Evolutionary conservation across 2,888 invertebrate species (phyloP).

Genomic region (Heliconius cydno): DNA sequence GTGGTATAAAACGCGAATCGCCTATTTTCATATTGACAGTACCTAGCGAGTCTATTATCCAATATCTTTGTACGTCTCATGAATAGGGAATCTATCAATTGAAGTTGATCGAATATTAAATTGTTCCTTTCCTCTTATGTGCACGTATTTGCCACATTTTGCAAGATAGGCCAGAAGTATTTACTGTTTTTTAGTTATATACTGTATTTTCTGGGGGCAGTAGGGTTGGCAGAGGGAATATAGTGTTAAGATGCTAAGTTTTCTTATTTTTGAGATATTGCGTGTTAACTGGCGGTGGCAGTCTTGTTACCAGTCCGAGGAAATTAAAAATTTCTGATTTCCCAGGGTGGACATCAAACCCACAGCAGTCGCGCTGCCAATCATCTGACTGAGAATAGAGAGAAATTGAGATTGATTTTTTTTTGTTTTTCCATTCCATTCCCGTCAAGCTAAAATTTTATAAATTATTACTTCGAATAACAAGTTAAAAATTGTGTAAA

Average conservation of each 20-base stretch:
- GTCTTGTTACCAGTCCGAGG: not conserved
- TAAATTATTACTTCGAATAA: too few species aligned
- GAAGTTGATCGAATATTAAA: constrained; percentile 31
- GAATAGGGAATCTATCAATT: constrained; percentile 36
- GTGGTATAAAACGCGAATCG: constrained; percentile 12
- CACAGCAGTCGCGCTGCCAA: too few species aligned
- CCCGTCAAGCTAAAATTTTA: too few species aligned
- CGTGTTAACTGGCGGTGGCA: not conserved
- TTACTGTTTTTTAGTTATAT: too few species aligned
- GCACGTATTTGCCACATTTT: not conserved
- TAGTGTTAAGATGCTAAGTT: not conserved
- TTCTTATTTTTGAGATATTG: not conserved
- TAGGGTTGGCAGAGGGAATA: not conserved
- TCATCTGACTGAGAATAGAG: too few species aligned
- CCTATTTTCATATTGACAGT: constrained; percentile 29
- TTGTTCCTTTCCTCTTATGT: not conserved
- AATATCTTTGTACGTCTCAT: constrained; percentile 36
- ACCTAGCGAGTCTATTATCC: constrained; percentile 30
- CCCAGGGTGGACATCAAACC: not conserved
- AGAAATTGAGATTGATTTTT: too few species aligned
- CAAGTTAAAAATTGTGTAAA: too few species aligned
- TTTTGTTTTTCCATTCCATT: too few species aligned
- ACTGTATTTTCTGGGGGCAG: not conserved
- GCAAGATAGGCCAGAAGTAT: too few species aligned
- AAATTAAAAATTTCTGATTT: not conserved